These are phyloP conservation scores for Andricus quercusramuli DNA, from an alignment of 2,888 invertebrate genomes.

Conservation along the genomic window DNA sequence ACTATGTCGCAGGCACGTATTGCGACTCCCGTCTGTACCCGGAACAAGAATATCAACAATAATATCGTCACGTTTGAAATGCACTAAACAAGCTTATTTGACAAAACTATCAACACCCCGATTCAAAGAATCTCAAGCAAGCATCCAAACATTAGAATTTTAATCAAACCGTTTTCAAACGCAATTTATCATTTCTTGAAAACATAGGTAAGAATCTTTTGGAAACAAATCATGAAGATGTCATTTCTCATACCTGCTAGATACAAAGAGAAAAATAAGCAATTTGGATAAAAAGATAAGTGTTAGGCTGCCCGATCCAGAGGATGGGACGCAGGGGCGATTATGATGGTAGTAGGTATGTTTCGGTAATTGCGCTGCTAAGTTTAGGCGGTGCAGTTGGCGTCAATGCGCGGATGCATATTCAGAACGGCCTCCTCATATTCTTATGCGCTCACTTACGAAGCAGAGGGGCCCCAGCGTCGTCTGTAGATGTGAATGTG, in stretches of 20 bases:
- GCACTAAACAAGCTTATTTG: background rate
- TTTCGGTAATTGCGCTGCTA: conserved; percentile 77
- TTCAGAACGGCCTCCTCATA: conserved; percentile 76
- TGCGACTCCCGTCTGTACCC: conserved; percentile 9
- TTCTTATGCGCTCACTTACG: conserved; percentile 74
- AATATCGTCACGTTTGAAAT: conserved; percentile 6
- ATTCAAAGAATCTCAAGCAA: background rate
- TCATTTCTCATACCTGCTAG: background rate
- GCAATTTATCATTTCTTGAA: background rate
- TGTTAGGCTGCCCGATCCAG: conserved; percentile 43
- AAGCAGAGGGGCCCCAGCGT: conserved; percentile 60
- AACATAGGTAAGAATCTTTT: background rate
- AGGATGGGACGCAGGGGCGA: conserved; percentile 58
- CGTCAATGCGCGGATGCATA: conserved; percentile 78
- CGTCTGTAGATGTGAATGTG: conserved; percentile 71
- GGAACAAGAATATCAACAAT: conserved; percentile 34
- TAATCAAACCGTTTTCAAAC: background rate
- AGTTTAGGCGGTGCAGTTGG: conserved; percentile 77
- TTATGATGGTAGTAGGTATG: conserved; percentile 72
- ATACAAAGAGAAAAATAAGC: conserved; percentile 10
- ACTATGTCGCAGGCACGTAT: conserved; percentile 34
- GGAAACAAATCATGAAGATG: background rate
- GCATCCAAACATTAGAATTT: background rate
- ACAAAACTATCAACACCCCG: background rate
- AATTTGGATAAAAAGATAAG: conserved; percentile 27